Base-by-base conservation (phyloP, 1,140 invertebrate genomes). In the Apocrypta bakeri region DNA sequence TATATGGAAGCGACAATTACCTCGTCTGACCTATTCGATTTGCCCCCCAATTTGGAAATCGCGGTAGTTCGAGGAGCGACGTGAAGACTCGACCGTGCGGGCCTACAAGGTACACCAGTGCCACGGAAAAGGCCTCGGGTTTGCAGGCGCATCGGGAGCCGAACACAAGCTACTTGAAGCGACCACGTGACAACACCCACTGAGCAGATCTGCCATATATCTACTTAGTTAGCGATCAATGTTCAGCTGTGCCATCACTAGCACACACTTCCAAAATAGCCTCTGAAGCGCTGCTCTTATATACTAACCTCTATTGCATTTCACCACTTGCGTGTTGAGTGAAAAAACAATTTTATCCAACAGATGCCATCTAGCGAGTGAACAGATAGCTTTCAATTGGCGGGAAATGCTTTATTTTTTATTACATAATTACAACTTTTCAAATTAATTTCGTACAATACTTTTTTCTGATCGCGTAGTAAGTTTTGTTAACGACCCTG, bases 181-280 rank as follows among this genome's bases (percentile, higher is more conserved):
- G 92, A 93, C 92, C 92, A 93, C 89, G 92, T 94, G 92, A 93
- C 92, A 93, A 92, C 92, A 93, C 92, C 88, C 90, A 93, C 93
- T 94, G 93, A 94, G 93, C 93, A 94, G 93, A 94, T 94, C 93
- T 93, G 93, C 93, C 91, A 92, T 88, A 87, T 83, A 87, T 91
- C 87, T 88, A 90, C 87, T 88, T 73, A 88, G 90, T 89, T 92
- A 94, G 93, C 93, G 93, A 94, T 94, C 93, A 92, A 94, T 94
- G 93, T 93, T 94, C 93, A 94, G 93, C 90, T 93, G 93, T 93
- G 93, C 93, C 92, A 94, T 94, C 93, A 94, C 93, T 92, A 91
- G 93, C 93, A 93, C 93, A 93, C 93, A 93, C 93, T 93, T 93
- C 93, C 93, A 81, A 79, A 69, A 31, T 17, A 25, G 0, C 0